Evolutionary conservation across 2,113 vertebrate genomes (phyloP).

Genomic region (Erinaceus europaeus): DNA sequence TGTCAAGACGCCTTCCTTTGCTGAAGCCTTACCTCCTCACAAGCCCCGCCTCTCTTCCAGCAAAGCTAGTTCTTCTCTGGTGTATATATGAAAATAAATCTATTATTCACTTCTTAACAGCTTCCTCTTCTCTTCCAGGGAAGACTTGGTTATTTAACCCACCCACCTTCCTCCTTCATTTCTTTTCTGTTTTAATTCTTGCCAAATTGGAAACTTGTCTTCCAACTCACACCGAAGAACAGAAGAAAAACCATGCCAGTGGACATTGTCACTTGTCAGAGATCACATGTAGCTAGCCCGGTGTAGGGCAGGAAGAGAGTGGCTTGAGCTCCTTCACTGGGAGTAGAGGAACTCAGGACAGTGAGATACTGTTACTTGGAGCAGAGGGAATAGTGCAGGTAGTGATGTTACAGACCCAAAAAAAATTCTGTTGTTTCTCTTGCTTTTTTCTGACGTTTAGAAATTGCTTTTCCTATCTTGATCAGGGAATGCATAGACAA

Average conservation of each 20-base stretch:
- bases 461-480: conserved; percentile 26
- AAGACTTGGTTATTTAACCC: conserved; percentile 60
- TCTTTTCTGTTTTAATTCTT: conserved; percentile 56
- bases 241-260: background rate
- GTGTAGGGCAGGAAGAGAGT: background rate
- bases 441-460: conserved; percentile 16
- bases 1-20: conserved; percentile 72
- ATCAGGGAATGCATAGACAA: background rate
- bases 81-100: conserved; percentile 75
- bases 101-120: conserved; percentile 56
- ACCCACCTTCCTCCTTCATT: conserved; percentile 30
- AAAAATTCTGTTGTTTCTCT: background rate
- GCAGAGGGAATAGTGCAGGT: background rate
- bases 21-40: conserved; percentile 70
- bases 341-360: background rate
- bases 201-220: conserved; percentile 23
- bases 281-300: background rate
- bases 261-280: conserved; percentile 25
- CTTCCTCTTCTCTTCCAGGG: conserved; percentile 67
- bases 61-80: conserved; percentile 30
- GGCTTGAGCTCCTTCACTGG: background rate
- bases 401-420: background rate
- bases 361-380: background rate
- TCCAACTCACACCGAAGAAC: conserved; percentile 11
- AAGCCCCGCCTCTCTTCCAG: conserved; percentile 42